Evolutionary conservation across 2,797 vertebrate genomes (phyloP), one percentile per base, ranked within the genome.

Genomic region (Paratrypauchen microcephalus): DNA sequence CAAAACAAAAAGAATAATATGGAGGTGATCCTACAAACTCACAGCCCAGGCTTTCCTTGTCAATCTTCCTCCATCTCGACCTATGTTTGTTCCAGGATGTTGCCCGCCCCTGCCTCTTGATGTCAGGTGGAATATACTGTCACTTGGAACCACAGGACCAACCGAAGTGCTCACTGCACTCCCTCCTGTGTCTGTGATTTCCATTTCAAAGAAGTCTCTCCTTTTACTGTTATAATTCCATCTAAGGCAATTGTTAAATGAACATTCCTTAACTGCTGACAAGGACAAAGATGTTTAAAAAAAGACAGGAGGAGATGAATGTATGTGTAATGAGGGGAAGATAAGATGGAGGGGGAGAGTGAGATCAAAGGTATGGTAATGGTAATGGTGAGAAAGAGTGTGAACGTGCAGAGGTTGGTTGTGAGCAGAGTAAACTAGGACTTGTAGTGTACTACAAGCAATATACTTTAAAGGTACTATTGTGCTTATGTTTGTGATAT

Each of bases 351-450:
- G 75, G 9, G 81, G 76, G 73, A 15, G 80, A 76, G 71, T 13
- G 78, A 50, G 83, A 93, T 92, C 92, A 93, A 94, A 93, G 89
- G 83, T 89, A 92, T 93, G 92, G 67, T 91, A 93, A 93, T 93
- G 78, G 75, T 64, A 36, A 36, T 77, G 81, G 80, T 87, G 78
- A 85, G 85, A 89, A 87, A 87, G 87, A 82, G 82, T 63, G 64
- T 76, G 76, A 80, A 83, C 69, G 72, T 76, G 75, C 77, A 69
- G 78, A 77, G 86, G 77, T 77, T 78, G 88, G 77, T 77, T 78
- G 88, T 89, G 82, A 80, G 73, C 48, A 47, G 71, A 70, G 63
- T 77, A 54, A 69, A 78, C 28, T 56, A 68, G 71, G 67, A 74
- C 32, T 52, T 41, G 21, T 59, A 47, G 69, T 66, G 74, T 65